Conservation (phyloP, 37 sponge, comb jelly and placozoan genomes). For the Beroe forskalii region DNA sequence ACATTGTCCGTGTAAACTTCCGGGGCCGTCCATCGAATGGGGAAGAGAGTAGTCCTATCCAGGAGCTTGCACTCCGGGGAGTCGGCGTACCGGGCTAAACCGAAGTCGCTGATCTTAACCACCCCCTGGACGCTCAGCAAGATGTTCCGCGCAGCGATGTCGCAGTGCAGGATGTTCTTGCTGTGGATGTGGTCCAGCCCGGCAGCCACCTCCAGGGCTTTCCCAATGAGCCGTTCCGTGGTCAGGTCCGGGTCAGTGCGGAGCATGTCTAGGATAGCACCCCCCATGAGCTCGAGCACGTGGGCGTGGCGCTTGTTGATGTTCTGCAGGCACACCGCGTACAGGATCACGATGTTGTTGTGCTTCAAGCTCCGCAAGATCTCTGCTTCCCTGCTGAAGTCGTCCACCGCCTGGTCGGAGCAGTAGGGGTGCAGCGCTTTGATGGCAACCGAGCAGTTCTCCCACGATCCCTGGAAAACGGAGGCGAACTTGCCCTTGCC, state of each 20-base stretch:
- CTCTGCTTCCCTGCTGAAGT: slow-evolving; percentile 77
- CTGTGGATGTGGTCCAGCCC: slow-evolving; percentile 81
- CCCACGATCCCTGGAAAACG: slow-evolving; percentile 74
- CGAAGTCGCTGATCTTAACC: slow-evolving; percentile 78
- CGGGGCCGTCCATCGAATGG: slow-evolving; percentile 83
- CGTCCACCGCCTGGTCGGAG: slow-evolving; percentile 65
- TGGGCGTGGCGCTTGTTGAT: slow-evolving; percentile 47
- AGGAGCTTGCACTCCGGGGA: slow-evolving; percentile 45
- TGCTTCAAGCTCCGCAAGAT: slow-evolving; percentile 72
- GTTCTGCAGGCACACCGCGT: slow-evolving; percentile 66
- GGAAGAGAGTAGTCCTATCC: slow-evolving; percentile 51
- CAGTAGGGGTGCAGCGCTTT: slow-evolving; percentile 81
- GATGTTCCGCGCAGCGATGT: slow-evolving; percentile 82
- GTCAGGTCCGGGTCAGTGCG: slow-evolving; percentile 64
- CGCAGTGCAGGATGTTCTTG: slow-evolving; percentile 81
- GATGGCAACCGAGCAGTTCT: slow-evolving; percentile 71
- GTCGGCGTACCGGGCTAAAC: slow-evolving; percentile 69
- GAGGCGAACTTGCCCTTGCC: slow-evolving; percentile 79
- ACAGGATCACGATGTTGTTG: slow-evolving; percentile 38
- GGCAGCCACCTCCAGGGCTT: slow-evolving; percentile 68
- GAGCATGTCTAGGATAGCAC: slow-evolving; percentile 71
- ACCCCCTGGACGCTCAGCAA: slow-evolving; percentile 66
- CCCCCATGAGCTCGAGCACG: slow-evolving; percentile 68
- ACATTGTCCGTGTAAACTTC: slow-evolving; percentile 69
- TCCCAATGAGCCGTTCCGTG: slow-evolving; percentile 15